A percentile compares a stretch with the other conserved stretches of the same genome.
Evolutionary conservation across 2,797 vertebrate genomes (phyloP).

Genomic region (Phrynocephalus guinanensis): DNA sequence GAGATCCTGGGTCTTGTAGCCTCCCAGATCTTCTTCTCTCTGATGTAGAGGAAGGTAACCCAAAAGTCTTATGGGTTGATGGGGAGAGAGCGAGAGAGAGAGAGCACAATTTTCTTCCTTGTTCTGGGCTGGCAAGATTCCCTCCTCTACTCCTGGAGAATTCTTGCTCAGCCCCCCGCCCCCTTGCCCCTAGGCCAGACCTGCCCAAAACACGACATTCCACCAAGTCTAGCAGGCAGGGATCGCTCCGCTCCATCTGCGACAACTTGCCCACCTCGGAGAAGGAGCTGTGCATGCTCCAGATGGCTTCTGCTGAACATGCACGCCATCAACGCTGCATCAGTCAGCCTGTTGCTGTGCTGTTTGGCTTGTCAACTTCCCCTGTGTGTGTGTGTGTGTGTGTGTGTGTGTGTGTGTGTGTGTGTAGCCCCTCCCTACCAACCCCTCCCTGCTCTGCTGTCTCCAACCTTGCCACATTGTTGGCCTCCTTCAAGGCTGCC

Average conservation of each 20-base stretch:
- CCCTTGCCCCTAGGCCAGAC: not conserved
- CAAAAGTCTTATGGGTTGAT: no score
- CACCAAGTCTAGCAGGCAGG: not conserved
- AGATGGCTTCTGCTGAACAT: not conserved
- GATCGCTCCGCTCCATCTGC: not conserved
- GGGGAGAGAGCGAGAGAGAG: not conserved
- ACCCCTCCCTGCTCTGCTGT: not conserved
- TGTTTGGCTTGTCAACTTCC: not conserved
- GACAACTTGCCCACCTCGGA: not conserved
- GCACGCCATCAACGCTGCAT: not conserved
- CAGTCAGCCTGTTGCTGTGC: not conserved
- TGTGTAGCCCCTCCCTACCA: not conserved
- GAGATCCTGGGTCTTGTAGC: no score
- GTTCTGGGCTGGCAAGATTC: no score
- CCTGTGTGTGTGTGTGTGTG: no score
- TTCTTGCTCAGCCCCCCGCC: no score
- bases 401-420: no score
- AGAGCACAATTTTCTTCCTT: not conserved
- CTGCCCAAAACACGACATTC: not conserved
- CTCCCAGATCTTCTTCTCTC: no score
- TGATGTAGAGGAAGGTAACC: not conserved
- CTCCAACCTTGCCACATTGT: accelerated
- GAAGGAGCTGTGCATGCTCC: not conserved
- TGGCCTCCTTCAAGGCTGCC: slow-evolving; percentile 65
- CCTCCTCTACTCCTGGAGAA: no score